These are phyloP conservation scores for Indicator indicator DNA, from an alignment of 2,113 vertebrate genomes.

Conservation along the genomic window DNA sequence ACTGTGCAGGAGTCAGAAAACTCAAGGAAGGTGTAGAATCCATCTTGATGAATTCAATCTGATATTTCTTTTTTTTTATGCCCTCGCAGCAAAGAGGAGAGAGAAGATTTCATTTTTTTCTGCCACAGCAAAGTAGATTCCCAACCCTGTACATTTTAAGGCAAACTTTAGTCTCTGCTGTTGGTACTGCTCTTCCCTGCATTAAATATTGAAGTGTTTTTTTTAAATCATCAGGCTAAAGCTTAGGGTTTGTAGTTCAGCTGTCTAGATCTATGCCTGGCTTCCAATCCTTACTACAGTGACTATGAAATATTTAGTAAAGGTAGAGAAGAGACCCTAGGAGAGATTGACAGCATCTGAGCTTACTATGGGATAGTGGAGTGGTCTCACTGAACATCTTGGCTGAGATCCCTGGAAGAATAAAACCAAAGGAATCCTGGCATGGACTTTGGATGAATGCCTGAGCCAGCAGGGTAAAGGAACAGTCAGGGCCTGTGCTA, in stretches of 20 bases:
- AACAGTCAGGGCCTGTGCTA: neutral
- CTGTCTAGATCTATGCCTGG: neutral
- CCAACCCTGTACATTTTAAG: neutral
- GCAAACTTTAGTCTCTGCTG: neutral
- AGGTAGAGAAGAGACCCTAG: neutral
- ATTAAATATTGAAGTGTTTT: slow-evolving; percentile 6
- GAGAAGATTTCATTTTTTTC: neutral
- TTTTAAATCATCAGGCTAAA: neutral
- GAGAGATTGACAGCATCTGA: neutral
- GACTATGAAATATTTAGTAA: neutral
- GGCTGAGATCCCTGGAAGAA: neutral
- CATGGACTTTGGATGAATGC: neutral
- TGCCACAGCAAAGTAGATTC: neutral
- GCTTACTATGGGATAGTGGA: neutral
- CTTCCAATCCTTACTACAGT: neutral
- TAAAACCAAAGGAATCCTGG: neutral
- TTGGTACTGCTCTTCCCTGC: neutral
- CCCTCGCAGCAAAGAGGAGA: neutral
- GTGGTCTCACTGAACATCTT: neutral
- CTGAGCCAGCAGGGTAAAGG: neutral
- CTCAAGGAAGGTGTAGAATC: neutral
- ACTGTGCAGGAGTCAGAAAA: neutral
- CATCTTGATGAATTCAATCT: neutral
- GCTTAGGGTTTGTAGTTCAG: neutral
- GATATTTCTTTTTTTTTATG: neutral